phyloP scores from a whole-genome alignment of 2,888 invertebrate species.

The Drosophila maculinotata region DNA sequence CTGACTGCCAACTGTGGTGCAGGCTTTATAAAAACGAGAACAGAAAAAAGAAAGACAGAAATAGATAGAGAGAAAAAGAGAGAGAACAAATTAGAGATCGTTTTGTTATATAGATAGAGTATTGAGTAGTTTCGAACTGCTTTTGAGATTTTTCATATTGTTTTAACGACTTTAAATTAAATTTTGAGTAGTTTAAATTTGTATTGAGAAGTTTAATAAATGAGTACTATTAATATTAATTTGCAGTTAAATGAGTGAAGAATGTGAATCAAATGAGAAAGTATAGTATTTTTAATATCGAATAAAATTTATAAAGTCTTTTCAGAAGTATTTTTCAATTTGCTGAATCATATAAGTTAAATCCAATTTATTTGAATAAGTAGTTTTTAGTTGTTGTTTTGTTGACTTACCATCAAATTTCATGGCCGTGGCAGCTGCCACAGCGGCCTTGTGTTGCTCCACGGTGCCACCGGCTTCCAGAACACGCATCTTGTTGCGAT shows the following conservation, averaged over 20 bases:
- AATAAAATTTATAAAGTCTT: too few relatives aligned
- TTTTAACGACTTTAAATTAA: too few relatives aligned
- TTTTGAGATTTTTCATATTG: too few relatives aligned
- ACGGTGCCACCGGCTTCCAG: conserved; percentile 94
- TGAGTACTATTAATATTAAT: too few relatives aligned
- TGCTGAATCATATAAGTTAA: too few relatives aligned
- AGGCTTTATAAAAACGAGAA: conserved; percentile 87
- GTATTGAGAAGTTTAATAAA: not conserved
- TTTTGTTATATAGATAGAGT: not conserved
- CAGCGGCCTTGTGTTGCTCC: conserved; percentile 94
- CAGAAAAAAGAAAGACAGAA: not conserved
- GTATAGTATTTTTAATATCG: too few relatives aligned
- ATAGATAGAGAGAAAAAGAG: not conserved
- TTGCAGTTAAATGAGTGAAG: too few relatives aligned
- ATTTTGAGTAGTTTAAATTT: not conserved
- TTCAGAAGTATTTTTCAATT: too few relatives aligned
- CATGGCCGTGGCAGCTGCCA: conserved; percentile 92
- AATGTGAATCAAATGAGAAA: not conserved
- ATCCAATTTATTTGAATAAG: too few relatives aligned
- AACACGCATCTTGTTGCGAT: conserved; percentile 95
- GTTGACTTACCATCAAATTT: conserved; percentile 92
- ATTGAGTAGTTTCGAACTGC: not conserved
- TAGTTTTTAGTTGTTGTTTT: not conserved
- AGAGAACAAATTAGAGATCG: not conserved
- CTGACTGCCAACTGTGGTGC: conserved; percentile 87